A percentile compares a stretch with the other conserved stretches of the same genome.
Conservation (phyloP, 1,140 invertebrate species). For the Apocrypta bakeri region DNA sequence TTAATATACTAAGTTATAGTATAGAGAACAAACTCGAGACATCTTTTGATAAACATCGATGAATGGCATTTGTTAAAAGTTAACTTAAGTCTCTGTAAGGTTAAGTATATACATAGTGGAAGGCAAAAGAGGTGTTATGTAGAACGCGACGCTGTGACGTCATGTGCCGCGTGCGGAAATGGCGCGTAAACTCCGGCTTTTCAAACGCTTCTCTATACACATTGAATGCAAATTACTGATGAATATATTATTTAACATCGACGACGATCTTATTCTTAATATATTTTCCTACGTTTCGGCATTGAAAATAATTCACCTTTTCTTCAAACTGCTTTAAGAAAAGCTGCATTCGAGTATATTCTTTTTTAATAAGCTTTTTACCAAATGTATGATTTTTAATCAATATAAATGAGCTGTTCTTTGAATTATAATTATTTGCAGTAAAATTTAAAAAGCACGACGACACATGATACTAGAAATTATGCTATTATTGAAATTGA, state of each 20-base stretch:
- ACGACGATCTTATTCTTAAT: background rate
- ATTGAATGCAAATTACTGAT: background rate
- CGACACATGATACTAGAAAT: too few relatives aligned
- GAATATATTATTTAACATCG: background rate
- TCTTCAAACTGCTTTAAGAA: too few relatives aligned
- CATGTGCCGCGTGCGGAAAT: constrained; percentile 13
- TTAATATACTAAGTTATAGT: background rate
- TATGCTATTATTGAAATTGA: too few relatives aligned
- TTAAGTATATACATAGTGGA: background rate
- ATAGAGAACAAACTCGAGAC: background rate
- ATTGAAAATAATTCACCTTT: too few relatives aligned
- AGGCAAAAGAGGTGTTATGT: too few relatives aligned
- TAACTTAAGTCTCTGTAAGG: background rate
- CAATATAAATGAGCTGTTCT: too few relatives aligned
- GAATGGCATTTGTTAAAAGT: background rate
- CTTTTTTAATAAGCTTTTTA: too few relatives aligned
- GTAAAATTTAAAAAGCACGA: too few relatives aligned
- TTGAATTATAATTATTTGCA: too few relatives aligned
- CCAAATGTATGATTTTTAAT: too few relatives aligned
- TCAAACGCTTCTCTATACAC: constrained; percentile 8
- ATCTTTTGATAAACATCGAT: background rate
- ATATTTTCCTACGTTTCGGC: too few relatives aligned
- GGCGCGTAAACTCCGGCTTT: constrained; percentile 9
- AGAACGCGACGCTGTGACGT: constrained; percentile 17
- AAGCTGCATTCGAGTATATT: too few relatives aligned